Base-by-base conservation (phyloP, 1,140 invertebrate genomes). In the Nymphalis io region DNA sequence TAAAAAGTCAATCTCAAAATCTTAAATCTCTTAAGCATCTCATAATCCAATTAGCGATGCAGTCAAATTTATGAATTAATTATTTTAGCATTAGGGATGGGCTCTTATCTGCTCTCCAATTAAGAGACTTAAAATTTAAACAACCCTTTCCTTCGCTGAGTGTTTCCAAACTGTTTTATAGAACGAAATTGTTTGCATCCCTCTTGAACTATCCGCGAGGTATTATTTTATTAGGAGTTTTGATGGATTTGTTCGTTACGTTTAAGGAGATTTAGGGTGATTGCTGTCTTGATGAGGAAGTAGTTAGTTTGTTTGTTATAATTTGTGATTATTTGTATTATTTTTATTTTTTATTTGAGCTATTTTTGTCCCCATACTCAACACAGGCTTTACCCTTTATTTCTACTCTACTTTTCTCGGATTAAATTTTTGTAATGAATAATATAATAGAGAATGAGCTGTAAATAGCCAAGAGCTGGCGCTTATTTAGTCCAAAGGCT, bases 61-160 rank as follows among this genome's bases (percentile, higher is more conserved):
- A 66, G 63, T 57, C 53, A 55, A 66, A 66, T 66, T 66, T 27
- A 61, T 42, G 66, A 60, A 60, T 61, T 68, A 61, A 68, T 68
- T 68, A 68, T 68, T 60, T 61, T 60, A 68, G 66, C 53, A 68
- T 68, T 68, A 68, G 40, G 40, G 55, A 18, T 38, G 27, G 44
- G 18, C 38, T 20, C 42, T 57, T 12, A 18, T 60, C 62, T 40
- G 21, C 46, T 18, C 27, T 68, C 66, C 58, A 68, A 68, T 68
- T 68, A 68, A 60, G 44, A 46, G 58, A 46, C 44, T 68, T 68
- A 44, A 68, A 68, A 55, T 55, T 55, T 64, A 53, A 64, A 64
- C 33, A 64, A 27, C 62, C 62, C 44, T 53, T 53, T 64, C 33
- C 46, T 55, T 55, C 27, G 27, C n/a, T 42, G 23, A 64, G 15